A percentile compares a stretch with the other conserved stretches of the same genome.
Evolutionary conservation across 2,797 vertebrate species (phyloP).

Genomic region (Syncerus caffer): DNA sequence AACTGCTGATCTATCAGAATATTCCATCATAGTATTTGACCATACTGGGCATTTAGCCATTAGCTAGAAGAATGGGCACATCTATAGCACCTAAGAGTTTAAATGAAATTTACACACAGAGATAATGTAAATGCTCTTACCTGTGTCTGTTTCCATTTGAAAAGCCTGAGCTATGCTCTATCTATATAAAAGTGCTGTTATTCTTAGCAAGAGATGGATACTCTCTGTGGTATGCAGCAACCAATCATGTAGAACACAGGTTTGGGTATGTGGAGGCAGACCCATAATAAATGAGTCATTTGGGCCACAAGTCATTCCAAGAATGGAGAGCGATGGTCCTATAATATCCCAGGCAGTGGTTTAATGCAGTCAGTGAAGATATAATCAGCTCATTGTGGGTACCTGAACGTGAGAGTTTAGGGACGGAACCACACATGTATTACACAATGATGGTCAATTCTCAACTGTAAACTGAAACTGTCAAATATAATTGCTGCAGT

Average conservation of each 20-base stretch:
- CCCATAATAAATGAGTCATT: neutral
- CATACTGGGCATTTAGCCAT: neutral
- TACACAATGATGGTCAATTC: neutral
- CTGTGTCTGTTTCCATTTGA: constrained; percentile 27
- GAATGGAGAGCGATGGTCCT: neutral
- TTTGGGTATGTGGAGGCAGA: neutral
- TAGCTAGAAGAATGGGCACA: constrained; percentile 21
- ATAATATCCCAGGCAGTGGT: neutral
- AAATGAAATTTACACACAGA: constrained; percentile 33
- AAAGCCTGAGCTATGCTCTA: neutral
- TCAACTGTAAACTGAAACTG: neutral
- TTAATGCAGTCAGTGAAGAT: neutral
- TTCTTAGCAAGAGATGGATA: neutral
- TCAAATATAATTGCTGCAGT: constrained; percentile 20
- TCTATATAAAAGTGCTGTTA: neutral
- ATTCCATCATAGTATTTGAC: neutral
- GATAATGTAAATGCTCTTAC: neutral
- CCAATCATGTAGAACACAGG: neutral
- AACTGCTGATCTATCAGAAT: constrained; percentile 29
- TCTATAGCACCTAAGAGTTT: constrained; percentile 6
- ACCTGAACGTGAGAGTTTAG: neutral
- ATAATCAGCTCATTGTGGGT: neutral
- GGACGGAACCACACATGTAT: neutral
- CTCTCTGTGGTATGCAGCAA: neutral
- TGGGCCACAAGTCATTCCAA: neutral